Conservation (phyloP, 2,113 vertebrate species). For the Myotis davidii region DNA sequence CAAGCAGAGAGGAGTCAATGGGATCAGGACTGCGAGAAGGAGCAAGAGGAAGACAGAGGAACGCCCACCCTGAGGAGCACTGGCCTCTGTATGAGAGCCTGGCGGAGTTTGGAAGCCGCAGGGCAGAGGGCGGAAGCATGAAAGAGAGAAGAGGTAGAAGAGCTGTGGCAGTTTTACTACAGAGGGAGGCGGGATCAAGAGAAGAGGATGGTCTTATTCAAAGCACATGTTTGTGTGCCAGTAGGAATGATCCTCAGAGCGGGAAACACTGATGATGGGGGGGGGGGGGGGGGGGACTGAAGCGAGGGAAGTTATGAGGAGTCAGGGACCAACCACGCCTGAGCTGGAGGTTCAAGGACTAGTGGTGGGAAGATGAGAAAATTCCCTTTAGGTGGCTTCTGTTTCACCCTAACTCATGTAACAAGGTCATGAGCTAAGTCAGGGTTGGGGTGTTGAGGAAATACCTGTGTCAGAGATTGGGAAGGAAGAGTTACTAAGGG, state of each 20-base stretch:
- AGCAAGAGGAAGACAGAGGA: neutral
- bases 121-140: neutral
- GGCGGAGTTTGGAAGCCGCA: neutral
- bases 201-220: neutral
- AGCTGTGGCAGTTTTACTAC: neutral
- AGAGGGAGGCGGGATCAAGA: neutral
- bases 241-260: neutral
- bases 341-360: neutral
- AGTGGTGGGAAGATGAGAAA: neutral
- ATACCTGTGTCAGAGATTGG: neutral
- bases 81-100: neutral
- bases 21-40: neutral
- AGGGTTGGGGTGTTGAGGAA: neutral
- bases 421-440: neutral
- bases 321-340: neutral
- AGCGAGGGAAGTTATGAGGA: neutral
- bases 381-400: neutral
- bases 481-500: neutral
- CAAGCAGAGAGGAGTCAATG: neutral
- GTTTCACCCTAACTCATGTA: neutral
- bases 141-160: neutral
- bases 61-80: neutral
- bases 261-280: neutral
- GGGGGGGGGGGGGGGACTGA: neutral
- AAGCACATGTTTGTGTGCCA: neutral